A percentile compares a stretch with the other conserved stretches of the same genome.
phyloP scores from a whole-genome alignment of 2,113 vertebrate species.

The Channa argus region DNA sequence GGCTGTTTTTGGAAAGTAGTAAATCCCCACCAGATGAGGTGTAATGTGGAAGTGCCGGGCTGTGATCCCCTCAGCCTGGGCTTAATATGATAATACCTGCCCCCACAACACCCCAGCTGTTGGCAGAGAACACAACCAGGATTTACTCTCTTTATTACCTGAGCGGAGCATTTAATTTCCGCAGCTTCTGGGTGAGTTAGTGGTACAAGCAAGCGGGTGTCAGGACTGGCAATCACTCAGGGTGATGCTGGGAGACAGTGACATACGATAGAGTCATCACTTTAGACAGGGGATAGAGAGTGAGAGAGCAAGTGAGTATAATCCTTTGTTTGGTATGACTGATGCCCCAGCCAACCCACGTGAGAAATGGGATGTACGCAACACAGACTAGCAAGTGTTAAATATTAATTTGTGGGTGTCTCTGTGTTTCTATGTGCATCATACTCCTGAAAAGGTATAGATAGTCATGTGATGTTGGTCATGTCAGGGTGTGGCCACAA shows the following conservation, averaged over 20 bases:
- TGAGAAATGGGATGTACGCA: neutral
- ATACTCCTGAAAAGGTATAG: constrained; percentile 20
- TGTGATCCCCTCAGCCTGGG: constrained; percentile 45
- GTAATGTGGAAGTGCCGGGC: constrained; percentile 51
- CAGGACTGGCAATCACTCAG: constrained; percentile 81
- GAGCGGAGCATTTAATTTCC: constrained; percentile 75
- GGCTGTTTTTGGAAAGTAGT: constrained; percentile 40
- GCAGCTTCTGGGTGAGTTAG: constrained; percentile 76
- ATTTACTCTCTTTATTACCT: constrained; percentile 78
- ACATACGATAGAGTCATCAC: constrained; percentile 67
- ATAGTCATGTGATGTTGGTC: constrained; percentile 52
- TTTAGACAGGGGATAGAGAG: constrained; percentile 35
- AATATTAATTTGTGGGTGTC: constrained; percentile 22
- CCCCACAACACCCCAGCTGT: constrained; percentile 27
- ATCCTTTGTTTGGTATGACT: constrained; percentile 58
- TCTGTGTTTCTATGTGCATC: constrained; percentile 23
- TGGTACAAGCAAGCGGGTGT: constrained; percentile 68
- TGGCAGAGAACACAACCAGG: constrained; percentile 45
- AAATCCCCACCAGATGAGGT: constrained; percentile 54
- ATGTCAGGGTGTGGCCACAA: constrained; percentile 58
- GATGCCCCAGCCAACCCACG: constrained; percentile 26
- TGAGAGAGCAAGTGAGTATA: neutral
- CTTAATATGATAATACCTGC: constrained; percentile 65
- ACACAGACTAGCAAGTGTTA: constrained; percentile 13
- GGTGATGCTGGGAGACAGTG: constrained; percentile 76